Evolutionary conservation across 2,797 vertebrate genomes (phyloP).

Genomic region (Fratercula arctica): DNA sequence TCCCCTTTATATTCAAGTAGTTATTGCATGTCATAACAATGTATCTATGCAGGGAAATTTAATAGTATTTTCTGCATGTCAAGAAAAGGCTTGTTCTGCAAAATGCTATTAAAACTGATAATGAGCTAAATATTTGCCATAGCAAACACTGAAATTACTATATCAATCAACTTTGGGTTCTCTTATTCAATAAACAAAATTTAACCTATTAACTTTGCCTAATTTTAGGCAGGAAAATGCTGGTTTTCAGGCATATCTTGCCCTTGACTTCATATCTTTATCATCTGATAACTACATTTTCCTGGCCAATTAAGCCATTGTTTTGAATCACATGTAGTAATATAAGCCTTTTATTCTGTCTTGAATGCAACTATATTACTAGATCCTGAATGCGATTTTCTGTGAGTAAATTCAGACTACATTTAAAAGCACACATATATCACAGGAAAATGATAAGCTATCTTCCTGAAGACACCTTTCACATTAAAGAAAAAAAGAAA

Average conservation of each 20-base stretch:
- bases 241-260: conserved; percentile 74
- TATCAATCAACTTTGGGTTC: conserved; percentile 85
- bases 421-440: conserved; percentile 35
- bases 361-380: conserved; percentile 14
- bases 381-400: not conserved
- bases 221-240: conserved; percentile 78
- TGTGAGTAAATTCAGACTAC: conserved; percentile 21
- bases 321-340: conserved; percentile 46
- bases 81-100: conserved; percentile 89
- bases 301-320: conserved; percentile 62
- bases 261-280: conserved; percentile 68
- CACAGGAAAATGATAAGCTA: conserved; percentile 10
- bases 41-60: conserved; percentile 99
- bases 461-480: conserved; percentile 36
- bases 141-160: conserved; percentile 88
- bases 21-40: conserved; percentile 99
- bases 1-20: conserved; percentile 99
- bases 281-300: conserved; percentile 71
- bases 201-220: conserved; percentile 81
- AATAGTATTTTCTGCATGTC: conserved; percentile 98
- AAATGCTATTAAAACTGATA: conserved; percentile 98
- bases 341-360: conserved; percentile 48
- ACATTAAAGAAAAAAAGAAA: not conserved
- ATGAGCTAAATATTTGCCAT: conserved; percentile 99
- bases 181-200: conserved; percentile 85